Evolutionary conservation across 2,888 invertebrate genomes (phyloP), one percentile per base, ranked within the genome.

Genomic region (Lithophane socia): DNA sequence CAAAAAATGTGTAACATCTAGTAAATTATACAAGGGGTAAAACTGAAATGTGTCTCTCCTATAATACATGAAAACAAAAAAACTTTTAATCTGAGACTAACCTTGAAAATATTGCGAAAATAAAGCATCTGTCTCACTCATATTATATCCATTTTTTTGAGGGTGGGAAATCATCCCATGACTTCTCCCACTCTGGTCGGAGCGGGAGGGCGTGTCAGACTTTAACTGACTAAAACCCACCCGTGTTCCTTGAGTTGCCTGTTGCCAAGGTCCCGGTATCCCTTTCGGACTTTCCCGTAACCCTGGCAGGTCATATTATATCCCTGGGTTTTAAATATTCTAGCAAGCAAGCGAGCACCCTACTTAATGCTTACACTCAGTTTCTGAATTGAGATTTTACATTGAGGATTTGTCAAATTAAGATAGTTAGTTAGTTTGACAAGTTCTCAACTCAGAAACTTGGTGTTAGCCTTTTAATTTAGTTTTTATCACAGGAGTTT

Each of bases 61-160:
- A 29, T 29, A 29, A 29, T 29, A 10, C 44, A 12, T 3, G 44
- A 52, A 81, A 73, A 78, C 80, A 80, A 72, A 80, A 80, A 80
- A 80, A 78, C n/a, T 80, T 80, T 73, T 80, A 65, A 42, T 58
- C 37, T 37, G 18, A 12, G 2, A 52, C 1, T 5, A 5, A 44
- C 56, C 73, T 73, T 80, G 80, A 44, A 67, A 60, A 73, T 49
- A 60, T 29, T 12, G n/a, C n/a, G 47, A 29, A 37, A 44, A n/a
- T 56, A 37, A 58, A 72, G 18, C 4, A 58, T n/a, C 24, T 69
- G 42, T 42, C 49, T 44, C 37, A 37, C 37, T 37, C 37, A 37
- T 37, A 37, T 29, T 29, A 37, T 37, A 37, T 37, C n/a, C n/a
- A 29, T 37, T 37, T 37, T 37, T 37, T 37, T 37, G 37, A 37